A percentile compares a stretch with the other conserved stretches of the same genome.
Evolutionary conservation across 2,888 invertebrate species (phyloP).

Genomic region (Drosophila cognata): DNA sequence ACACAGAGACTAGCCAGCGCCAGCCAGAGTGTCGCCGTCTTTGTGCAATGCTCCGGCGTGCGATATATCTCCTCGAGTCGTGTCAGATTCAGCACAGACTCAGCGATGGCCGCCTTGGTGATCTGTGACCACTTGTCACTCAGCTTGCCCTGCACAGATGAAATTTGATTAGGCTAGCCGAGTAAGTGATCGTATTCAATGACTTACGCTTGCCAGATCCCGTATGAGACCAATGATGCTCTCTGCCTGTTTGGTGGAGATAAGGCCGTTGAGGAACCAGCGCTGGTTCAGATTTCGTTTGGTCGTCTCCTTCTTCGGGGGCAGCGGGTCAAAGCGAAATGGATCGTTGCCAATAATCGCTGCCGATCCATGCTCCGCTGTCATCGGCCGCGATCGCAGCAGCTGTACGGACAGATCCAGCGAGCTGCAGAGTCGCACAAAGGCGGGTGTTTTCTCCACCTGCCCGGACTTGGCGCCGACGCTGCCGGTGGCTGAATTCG

Average conservation of each 20-base stretch:
- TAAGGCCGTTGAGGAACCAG: constrained; percentile 96
- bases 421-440: constrained; percentile 83
- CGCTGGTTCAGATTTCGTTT: constrained; percentile 85
- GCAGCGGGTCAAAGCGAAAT: constrained; percentile 75
- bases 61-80: constrained; percentile 91
- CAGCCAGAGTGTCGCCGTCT: constrained; percentile 95
- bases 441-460: constrained; percentile 86
- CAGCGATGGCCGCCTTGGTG: constrained; percentile 94
- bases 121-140: constrained; percentile 94
- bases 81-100: constrained; percentile 93
- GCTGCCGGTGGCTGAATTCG: constrained; percentile 4
- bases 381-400: constrained; percentile 67
- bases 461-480: constrained; percentile 41
- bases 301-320: constrained; percentile 75
- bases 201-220: constrained; percentile 95
- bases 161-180: neutral
- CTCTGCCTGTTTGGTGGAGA: constrained; percentile 93
- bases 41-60: constrained; percentile 91
- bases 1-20: constrained; percentile 97
- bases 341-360: constrained; percentile 40
- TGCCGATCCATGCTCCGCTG: constrained; percentile 32
- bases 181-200: constrained; percentile 28
- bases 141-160: constrained; percentile 89
- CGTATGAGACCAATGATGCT: constrained; percentile 94
- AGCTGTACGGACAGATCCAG: constrained; percentile 84